Conservation (phyloP, 2,113 vertebrate species). For the Kobus ellipsiprymnus region DNA sequence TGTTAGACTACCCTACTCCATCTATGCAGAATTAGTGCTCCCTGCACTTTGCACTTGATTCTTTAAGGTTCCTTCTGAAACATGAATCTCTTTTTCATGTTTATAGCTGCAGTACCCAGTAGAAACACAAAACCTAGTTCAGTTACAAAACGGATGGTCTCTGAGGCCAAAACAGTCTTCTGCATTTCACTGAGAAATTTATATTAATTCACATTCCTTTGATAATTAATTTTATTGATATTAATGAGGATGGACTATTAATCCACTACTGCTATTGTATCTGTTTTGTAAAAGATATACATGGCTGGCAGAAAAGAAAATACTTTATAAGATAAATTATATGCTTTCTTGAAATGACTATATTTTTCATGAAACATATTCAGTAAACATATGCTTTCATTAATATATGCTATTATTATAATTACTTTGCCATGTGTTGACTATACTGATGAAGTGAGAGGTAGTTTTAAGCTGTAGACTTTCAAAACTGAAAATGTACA, state of each 20-base stretch:
- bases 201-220: neutral
- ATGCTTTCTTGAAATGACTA: neutral
- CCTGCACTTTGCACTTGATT: neutral
- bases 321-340: neutral
- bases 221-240: neutral
- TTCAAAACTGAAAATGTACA: neutral
- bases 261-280: neutral
- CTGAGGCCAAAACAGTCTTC: neutral
- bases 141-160: neutral
- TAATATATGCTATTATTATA: neutral
- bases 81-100: neutral
- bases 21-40: neutral
- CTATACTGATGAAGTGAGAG: conserved; percentile 54
- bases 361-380: neutral
- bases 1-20: neutral
- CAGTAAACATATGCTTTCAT: neutral
- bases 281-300: neutral
- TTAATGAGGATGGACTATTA: neutral
- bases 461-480: conserved; percentile 23
- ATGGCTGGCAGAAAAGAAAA: neutral
- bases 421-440: neutral
- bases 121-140: neutral
- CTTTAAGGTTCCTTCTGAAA: neutral
- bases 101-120: neutral
- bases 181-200: neutral